A percentile compares a stretch with the other conserved stretches of the same genome.
Evolutionary conservation across 2,797 vertebrate species (phyloP).

Genomic region (Microchirus variegatus): DNA sequence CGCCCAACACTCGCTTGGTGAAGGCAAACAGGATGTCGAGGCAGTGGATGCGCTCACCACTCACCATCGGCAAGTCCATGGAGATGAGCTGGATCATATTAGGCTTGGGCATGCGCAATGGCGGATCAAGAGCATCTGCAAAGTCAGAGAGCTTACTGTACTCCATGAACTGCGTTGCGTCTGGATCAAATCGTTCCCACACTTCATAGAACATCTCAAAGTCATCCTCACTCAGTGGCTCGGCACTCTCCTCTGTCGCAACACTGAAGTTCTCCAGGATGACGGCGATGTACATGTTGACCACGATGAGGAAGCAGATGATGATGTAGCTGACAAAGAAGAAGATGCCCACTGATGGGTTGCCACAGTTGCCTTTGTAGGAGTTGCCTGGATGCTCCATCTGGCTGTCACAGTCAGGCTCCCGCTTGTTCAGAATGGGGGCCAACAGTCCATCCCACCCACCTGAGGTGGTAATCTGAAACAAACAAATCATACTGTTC

Average conservation of each 20-base stretch:
- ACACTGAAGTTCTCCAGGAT: slow-evolving; percentile 98
- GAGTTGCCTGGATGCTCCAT: slow-evolving; percentile 88
- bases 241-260: slow-evolving; percentile 94
- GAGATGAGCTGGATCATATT: slow-evolving; percentile 92
- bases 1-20: slow-evolving; percentile 93
- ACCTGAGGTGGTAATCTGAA: slow-evolving; percentile 94
- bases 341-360: slow-evolving; percentile 91
- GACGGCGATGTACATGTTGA: slow-evolving; percentile 98
- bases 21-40: slow-evolving; percentile 97
- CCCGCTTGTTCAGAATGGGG: slow-evolving; percentile 91
- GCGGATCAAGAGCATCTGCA: slow-evolving; percentile 90
- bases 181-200: slow-evolving; percentile 95
- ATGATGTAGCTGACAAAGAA: slow-evolving; percentile 98
- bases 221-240: slow-evolving; percentile 94
- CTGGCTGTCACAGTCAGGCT: slow-evolving; percentile 91
- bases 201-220: slow-evolving; percentile 99
- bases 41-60: slow-evolving; percentile 96
- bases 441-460: slow-evolving; percentile 92
- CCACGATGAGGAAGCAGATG: slow-evolving; percentile 95
- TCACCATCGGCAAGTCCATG: slow-evolving; percentile 98
- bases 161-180: slow-evolving; percentile 95
- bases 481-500: slow-evolving; percentile 98
- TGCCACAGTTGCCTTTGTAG: slow-evolving; percentile 91
- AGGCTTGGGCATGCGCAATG: slow-evolving; percentile 91
- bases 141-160: slow-evolving; percentile 91